phyloP scores from a whole-genome alignment of 2,113 vertebrate species.

The Nothobranchius kuhntae region DNA sequence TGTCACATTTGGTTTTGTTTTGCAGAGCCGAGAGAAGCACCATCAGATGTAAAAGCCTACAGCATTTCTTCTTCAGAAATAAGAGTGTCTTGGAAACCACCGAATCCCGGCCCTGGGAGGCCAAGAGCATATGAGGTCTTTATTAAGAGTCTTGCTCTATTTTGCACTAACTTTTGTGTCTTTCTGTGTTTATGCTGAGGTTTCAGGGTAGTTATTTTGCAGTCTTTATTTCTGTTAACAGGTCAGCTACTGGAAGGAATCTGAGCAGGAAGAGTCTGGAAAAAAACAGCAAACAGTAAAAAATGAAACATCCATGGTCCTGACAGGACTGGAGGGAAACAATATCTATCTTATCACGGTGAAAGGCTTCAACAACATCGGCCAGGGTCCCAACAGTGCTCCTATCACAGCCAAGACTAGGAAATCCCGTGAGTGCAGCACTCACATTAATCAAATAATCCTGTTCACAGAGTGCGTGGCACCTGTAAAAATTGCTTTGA shows the following conservation, averaged over 20 bases:
- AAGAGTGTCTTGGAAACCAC: slow-evolving; percentile 88
- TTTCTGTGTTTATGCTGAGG: neutral
- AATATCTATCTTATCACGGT: slow-evolving; percentile 88
- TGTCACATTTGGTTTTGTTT: slow-evolving; percentile 34
- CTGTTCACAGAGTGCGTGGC: slow-evolving; percentile 44
- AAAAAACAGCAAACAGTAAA: slow-evolving; percentile 86
- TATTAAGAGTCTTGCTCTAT: slow-evolving; percentile 22
- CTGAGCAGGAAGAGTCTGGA: slow-evolving; percentile 86
- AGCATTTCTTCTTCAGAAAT: slow-evolving; percentile 92
- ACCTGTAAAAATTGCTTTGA: slow-evolving; percentile 38
- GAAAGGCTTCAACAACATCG: slow-evolving; percentile 92
- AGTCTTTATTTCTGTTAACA: slow-evolving; percentile 58
- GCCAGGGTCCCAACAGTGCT: slow-evolving; percentile 87
- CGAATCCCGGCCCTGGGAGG: slow-evolving; percentile 88
- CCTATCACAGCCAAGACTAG: slow-evolving; percentile 84
- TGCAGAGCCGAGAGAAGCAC: slow-evolving; percentile 90
- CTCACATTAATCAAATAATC: slow-evolving; percentile 38
- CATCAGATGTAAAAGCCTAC: slow-evolving; percentile 86
- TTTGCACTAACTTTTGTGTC: neutral
- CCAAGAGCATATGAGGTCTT: slow-evolving; percentile 94
- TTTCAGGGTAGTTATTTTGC: neutral
- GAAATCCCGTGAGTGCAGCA: slow-evolving; percentile 86
- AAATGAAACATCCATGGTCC: slow-evolving; percentile 87
- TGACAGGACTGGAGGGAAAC: slow-evolving; percentile 90
- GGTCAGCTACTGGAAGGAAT: slow-evolving; percentile 92